Evolutionary conservation across 1,140 invertebrate genomes (phyloP).

Genomic region (Sarcophaga peregrina): DNA sequence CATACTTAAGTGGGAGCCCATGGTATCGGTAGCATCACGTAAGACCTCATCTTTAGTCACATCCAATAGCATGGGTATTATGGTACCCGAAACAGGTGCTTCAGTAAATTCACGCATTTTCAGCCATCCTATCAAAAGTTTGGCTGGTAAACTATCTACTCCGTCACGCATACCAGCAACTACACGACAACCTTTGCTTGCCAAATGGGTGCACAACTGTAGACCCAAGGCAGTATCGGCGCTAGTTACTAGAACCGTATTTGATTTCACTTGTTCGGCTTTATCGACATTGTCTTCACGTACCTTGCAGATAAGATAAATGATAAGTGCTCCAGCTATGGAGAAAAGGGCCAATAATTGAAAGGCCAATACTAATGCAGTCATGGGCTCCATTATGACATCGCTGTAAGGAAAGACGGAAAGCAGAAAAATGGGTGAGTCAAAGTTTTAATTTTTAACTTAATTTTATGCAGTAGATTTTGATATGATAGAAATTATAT

Average conservation of each 20-base stretch:
- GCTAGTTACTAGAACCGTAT: conserved; percentile 78
- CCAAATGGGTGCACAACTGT: conserved; percentile 72
- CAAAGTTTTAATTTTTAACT: too few species aligned
- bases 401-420: conserved; percentile 53
- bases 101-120: conserved; percentile 71
- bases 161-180: conserved; percentile 78
- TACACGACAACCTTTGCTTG: conserved; percentile 77
- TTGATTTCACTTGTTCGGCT: conserved; percentile 65
- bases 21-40: conserved; percentile 79
- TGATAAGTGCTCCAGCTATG: conserved; percentile 79
- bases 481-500: too few species aligned
- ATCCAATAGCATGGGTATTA: conserved; percentile 79
- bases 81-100: conserved; percentile 65
- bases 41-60: conserved; percentile 83
- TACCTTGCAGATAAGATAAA: conserved; percentile 80
- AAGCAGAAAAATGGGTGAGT: not conserved
- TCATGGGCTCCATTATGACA: conserved; percentile 79
- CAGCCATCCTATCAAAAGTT: conserved; percentile 72
- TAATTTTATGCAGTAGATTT: too few species aligned
- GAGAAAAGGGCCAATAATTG: conserved; percentile 82
- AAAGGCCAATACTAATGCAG: conserved; percentile 79
- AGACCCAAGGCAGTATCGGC: conserved; percentile 80
- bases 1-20: conserved; percentile 81
- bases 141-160: conserved; percentile 68
- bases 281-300: conserved; percentile 60